phyloP scores from a whole-genome alignment of 2,113 vertebrate species.

The Dicerorhinus sumatrensis region DNA sequence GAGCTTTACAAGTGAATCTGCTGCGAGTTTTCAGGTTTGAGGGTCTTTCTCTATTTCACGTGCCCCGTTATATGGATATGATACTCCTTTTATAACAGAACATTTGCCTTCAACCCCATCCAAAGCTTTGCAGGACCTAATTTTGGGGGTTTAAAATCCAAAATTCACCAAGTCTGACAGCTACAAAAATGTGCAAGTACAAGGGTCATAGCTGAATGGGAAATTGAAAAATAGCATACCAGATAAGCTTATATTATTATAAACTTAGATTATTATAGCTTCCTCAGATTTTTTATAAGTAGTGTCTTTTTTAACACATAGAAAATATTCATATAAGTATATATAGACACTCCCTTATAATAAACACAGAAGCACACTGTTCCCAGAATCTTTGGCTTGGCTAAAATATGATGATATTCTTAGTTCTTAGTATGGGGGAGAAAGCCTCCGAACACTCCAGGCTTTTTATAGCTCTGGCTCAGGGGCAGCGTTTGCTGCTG shows the following conservation, averaged over 20 bases:
- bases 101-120: background rate
- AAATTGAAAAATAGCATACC: slow-evolving; percentile 59
- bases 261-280: slow-evolving; percentile 63
- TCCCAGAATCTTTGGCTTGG: slow-evolving; percentile 76
- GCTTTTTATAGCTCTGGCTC: slow-evolving; percentile 81
- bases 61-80: background rate
- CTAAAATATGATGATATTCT: slow-evolving; percentile 79
- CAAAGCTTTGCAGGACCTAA: background rate
- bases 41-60: background rate
- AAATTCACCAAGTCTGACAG: slow-evolving; percentile 62
- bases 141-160: background rate
- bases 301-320: slow-evolving; percentile 52
- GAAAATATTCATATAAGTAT: slow-evolving; percentile 70
- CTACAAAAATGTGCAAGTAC: slow-evolving; percentile 2
- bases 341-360: slow-evolving; percentile 74
- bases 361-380: slow-evolving; percentile 79
- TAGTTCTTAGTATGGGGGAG: slow-evolving; percentile 73
- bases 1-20: background rate
- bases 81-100: background rate
- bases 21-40: background rate
- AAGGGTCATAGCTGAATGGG: slow-evolving; percentile 52
- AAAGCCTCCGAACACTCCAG: slow-evolving; percentile 63
- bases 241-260: slow-evolving; percentile 63
- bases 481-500: slow-evolving; percentile 69
- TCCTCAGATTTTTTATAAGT: slow-evolving; percentile 68